Percentiles rank a stretch among this genome's conserved stretches.
Conservation (phyloP, 2,888 invertebrate species). For the Hypsopygia costalis region DNA sequence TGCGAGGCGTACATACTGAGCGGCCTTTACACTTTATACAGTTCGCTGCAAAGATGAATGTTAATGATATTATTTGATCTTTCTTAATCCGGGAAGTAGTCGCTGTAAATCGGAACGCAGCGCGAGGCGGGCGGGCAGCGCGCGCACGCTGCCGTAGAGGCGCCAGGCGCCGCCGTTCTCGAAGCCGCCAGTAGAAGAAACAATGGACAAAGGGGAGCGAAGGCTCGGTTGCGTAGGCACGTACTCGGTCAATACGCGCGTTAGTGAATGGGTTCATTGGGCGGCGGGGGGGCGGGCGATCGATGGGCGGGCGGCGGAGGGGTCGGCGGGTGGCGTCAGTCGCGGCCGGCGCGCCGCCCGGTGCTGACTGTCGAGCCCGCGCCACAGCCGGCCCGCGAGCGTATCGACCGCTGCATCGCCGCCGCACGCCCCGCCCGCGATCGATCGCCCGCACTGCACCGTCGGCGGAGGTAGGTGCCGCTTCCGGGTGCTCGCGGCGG, state of each 20-base stretch:
- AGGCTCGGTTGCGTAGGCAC: constrained; percentile 12
- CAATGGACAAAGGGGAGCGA: constrained; percentile 11
- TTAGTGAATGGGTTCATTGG: constrained; percentile 18
- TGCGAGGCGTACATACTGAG: no score
- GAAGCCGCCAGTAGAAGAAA: not conserved
- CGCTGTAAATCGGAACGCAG: no score
- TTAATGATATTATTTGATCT: no score
- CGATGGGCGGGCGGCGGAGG: constrained; percentile 29
- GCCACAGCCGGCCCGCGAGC: constrained; percentile 2
- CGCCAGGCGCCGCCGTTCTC: no score
- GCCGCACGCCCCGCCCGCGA: constrained; percentile 19
- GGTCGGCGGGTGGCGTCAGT: constrained; percentile 60
- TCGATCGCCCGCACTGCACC: not conserved
- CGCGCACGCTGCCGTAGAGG: no score
- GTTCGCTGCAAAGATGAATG: no score
- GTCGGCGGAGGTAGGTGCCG: constrained; percentile 3
- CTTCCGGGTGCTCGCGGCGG: constrained; percentile 8
- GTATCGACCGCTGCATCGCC: constrained; percentile 13
- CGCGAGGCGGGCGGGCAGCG: no score
- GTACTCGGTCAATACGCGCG: constrained; percentile 20
- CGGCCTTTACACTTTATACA: no score
- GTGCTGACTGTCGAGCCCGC: constrained; percentile 34
- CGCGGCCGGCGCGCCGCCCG: constrained; percentile 56
- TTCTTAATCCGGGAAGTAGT: no score
- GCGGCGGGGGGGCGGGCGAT: constrained; percentile 24